A percentile compares a stretch with the other conserved stretches of the same genome.
Evolutionary conservation across 2,888 invertebrate genomes (phyloP).

Genomic region (Polydrusus pterygomalis): DNA sequence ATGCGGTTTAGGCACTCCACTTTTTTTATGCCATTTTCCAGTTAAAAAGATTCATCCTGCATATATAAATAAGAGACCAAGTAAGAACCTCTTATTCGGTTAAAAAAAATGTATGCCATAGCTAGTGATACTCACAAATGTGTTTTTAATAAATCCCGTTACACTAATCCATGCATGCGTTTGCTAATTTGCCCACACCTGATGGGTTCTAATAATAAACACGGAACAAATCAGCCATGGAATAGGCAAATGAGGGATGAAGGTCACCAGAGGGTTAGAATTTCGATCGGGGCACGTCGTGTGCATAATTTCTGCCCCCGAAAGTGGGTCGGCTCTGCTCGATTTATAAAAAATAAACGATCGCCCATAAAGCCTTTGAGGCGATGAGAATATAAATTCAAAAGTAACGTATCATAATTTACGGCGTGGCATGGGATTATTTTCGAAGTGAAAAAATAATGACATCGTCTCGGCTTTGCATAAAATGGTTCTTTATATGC

Average conservation of each 20-base stretch:
- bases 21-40: no score
- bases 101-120: no score
- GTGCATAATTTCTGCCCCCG: conserved; percentile 20
- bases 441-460: conserved; percentile 27
- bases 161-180: background rate
- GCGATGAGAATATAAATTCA: conserved; percentile 43
- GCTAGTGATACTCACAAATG: no score
- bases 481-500: conserved; percentile 1
- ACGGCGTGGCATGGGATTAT: conserved; percentile 5
- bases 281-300: conserved; percentile 25
- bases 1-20: no score
- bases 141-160: background rate
- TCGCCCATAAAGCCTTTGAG: conserved; percentile 29
- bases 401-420: conserved; percentile 28
- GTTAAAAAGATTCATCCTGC: no score
- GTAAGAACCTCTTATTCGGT: no score
- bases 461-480: conserved; percentile 2
- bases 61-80: no score
- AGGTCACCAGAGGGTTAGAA: conserved; percentile 19
- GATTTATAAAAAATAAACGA: conserved; percentile 40
- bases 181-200: background rate
- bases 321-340: conserved; percentile 25
- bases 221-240: background rate
- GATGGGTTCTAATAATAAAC: conserved; percentile 10
- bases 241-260: conserved; percentile 21